phyloP scores from a whole-genome alignment of 2,113 vertebrate genomes.

The Paracanthobrama guichenoti region DNA sequence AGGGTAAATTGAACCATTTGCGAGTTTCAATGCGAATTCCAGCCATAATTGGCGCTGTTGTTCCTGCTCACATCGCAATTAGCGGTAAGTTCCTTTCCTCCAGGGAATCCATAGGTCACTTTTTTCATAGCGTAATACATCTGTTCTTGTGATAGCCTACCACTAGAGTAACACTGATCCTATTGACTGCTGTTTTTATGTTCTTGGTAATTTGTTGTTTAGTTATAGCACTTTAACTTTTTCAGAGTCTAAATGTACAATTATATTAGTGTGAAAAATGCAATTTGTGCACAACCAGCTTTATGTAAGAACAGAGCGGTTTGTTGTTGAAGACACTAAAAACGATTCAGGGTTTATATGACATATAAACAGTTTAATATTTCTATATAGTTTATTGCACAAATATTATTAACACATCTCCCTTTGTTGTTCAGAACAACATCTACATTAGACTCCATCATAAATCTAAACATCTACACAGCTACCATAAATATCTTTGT shows the following conservation, averaged over 20 bases:
- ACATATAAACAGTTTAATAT: neutral
- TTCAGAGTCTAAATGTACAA: neutral
- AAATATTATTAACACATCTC: neutral
- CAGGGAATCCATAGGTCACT: neutral
- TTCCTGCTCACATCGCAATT: neutral
- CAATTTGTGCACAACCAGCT: neutral
- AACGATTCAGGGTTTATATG: neutral
- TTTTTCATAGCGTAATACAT: neutral
- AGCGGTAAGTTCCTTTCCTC: too few species aligned
- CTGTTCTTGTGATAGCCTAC: neutral
- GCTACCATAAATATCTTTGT: neutral
- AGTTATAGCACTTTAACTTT: too few species aligned
- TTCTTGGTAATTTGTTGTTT: neutral
- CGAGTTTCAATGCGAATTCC: neutral
- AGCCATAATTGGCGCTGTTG: neutral
- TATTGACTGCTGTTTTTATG: neutral
- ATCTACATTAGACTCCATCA: neutral
- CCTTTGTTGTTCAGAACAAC: neutral
- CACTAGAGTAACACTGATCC: neutral
- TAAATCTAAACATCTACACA: neutral
- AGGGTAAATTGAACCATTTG: rapidly evolving
- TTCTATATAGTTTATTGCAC: neutral
- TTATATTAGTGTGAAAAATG: neutral
- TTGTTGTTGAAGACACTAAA: neutral
- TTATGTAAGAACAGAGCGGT: neutral